These are phyloP conservation scores for Rhyacophila evoluta DNA, from an alignment of 2,888 invertebrate species.

Conservation along the genomic window DNA sequence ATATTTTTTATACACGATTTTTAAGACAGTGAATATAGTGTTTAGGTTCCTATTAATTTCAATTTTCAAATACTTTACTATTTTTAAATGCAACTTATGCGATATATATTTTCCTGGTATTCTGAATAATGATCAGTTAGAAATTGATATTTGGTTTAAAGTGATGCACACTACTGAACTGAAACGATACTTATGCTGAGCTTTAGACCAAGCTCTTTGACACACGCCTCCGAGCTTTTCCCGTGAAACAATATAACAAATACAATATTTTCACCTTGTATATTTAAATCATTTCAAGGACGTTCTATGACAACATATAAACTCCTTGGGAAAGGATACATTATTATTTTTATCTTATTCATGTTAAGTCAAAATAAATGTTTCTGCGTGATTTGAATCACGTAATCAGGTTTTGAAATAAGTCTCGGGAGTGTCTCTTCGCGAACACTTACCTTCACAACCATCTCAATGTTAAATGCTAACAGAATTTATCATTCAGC, in stretches of 20 bases:
- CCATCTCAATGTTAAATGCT: background rate
- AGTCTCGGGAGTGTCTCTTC: background rate
- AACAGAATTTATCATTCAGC: background rate
- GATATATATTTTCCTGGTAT: no score
- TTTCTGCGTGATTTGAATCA: background rate
- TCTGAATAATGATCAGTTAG: no score
- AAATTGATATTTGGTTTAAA: no score
- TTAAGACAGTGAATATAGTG: no score
- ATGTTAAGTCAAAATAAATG: background rate
- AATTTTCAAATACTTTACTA: no score
- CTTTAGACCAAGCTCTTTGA: no score
- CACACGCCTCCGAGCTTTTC: no score
- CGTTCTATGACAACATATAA: background rate
- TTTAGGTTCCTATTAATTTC: no score
- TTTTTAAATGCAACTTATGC: no score
- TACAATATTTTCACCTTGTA: background rate
- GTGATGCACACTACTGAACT: no score
- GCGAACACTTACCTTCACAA: background rate
- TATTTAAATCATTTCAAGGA: background rate
- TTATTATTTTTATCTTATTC: background rate
- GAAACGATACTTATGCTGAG: no score
- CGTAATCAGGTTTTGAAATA: background rate
- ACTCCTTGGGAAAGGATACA: background rate
- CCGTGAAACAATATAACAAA: background rate
- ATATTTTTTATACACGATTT: no score